These are phyloP conservation scores for Autographa pulchrina DNA, from an alignment of 2,888 invertebrate species.

Conservation along the genomic window DNA sequence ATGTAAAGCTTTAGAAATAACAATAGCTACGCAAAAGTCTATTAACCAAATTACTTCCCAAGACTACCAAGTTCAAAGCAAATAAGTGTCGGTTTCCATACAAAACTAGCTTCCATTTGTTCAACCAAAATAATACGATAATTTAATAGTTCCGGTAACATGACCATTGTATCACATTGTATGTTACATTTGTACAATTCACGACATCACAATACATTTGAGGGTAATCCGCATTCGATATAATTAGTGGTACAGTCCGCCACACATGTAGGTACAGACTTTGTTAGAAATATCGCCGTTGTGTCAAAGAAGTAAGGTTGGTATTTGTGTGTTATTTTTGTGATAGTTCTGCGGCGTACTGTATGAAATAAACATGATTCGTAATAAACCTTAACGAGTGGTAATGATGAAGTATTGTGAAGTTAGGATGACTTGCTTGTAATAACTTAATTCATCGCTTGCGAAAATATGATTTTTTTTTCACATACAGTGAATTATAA, in stretches of 20 bases:
- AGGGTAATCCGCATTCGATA: conserved; percentile 29
- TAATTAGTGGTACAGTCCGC: conserved; percentile 20
- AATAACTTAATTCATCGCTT: background rate
- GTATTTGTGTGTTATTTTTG: background rate
- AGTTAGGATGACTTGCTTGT: background rate
- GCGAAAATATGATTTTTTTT: background rate
- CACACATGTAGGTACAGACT: background rate
- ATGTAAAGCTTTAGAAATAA: no score
- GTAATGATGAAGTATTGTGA: background rate
- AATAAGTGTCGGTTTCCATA: conserved; percentile 33
- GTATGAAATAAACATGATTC: background rate
- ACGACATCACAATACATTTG: conserved; percentile 26
- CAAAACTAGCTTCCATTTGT: conserved; percentile 41
- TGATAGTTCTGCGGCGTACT: background rate
- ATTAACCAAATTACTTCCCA: background rate
- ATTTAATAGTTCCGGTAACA: conserved; percentile 46
- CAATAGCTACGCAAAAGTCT: background rate
- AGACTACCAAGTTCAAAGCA: background rate
- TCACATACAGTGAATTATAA: background rate
- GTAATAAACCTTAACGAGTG: conserved; percentile 4
- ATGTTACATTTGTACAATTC: conserved; percentile 17
- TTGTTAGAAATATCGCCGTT: background rate
- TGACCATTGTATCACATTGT: conserved; percentile 16
- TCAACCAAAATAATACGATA: conserved; percentile 40
- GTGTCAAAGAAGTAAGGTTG: background rate